Evolutionary conservation across 2,888 invertebrate species (phyloP).

Genomic region (Ctena decussata): DNA sequence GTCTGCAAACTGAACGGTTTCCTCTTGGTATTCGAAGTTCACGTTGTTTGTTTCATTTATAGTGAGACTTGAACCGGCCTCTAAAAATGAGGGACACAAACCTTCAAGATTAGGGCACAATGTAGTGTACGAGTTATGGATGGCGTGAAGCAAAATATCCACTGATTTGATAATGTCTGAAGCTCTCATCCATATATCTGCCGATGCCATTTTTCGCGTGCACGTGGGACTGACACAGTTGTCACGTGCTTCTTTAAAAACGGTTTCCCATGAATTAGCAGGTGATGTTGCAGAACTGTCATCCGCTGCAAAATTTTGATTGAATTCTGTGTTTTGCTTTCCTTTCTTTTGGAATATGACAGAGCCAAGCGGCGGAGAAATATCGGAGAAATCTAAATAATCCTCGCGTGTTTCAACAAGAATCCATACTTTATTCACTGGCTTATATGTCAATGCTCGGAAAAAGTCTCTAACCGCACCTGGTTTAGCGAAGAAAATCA

Average conservation of each 20-base stretch:
- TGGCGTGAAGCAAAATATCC: constrained; percentile 71
- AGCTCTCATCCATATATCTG: constrained; percentile 47
- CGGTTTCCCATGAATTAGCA: constrained; percentile 53
- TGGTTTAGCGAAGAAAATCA: constrained; percentile 54
- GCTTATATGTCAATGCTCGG: constrained; percentile 43
- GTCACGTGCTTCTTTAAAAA: constrained; percentile 31
- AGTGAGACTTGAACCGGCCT: constrained; percentile 32
- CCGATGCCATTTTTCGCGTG: not conserved
- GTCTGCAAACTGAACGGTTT: constrained; percentile 28
- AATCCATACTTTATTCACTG: constrained; percentile 61
- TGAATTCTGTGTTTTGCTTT: constrained; percentile 59
- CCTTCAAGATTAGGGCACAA: constrained; percentile 64
- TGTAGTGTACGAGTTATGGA: constrained; percentile 56
- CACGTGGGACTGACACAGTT: constrained; percentile 10
- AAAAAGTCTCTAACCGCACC: constrained; percentile 58
- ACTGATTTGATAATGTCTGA: constrained; percentile 71
- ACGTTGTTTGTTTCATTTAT: constrained; percentile 53
- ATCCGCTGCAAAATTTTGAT: constrained; percentile 9
- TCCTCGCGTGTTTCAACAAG: constrained; percentile 55
- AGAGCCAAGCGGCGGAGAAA: constrained; percentile 61
- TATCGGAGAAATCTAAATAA: constrained; percentile 46
- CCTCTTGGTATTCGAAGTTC: constrained; percentile 50
- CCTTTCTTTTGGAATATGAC: constrained; percentile 53
- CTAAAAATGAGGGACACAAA: constrained; percentile 67
- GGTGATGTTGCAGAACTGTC: not conserved